phyloP scores from a whole-genome alignment of 2,888 invertebrate genomes.

The Zygogramma bicolorata region DNA sequence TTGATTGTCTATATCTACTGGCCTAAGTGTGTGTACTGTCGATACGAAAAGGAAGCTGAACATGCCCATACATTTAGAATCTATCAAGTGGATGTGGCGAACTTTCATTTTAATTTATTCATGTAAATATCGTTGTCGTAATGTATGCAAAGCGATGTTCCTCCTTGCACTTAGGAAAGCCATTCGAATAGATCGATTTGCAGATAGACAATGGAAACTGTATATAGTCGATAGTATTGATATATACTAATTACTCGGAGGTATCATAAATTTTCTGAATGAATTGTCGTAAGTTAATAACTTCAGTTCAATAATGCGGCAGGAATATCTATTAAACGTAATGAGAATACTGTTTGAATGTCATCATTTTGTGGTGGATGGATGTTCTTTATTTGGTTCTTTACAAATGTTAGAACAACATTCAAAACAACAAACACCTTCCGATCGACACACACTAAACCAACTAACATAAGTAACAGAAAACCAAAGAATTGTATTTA shows the following conservation, averaged over 20 bases:
- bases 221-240: background rate
- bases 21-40: background rate
- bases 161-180: slow-evolving; percentile 1
- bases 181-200: background rate
- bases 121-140: slow-evolving; percentile 1
- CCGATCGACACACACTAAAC: no score
- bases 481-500: no score
- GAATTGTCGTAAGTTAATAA: background rate
- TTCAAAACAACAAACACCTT: no score
- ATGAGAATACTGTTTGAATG: background rate
- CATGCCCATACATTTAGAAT: slow-evolving; percentile 11
- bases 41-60: slow-evolving; percentile 13
- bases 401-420: no score
- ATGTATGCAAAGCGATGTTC: slow-evolving; percentile 15
- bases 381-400: no score
- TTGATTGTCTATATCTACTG: no score
- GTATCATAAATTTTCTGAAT: background rate
- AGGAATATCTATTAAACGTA: background rate
- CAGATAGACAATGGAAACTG: background rate
- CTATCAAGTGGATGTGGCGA: background rate
- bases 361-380: no score
- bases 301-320: background rate
- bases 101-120: slow-evolving; percentile 24
- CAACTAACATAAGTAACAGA: no score
- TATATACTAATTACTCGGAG: background rate